Base-by-base conservation (phyloP, 2,797 vertebrate genomes). In the Trachops cirrhosus region DNA sequence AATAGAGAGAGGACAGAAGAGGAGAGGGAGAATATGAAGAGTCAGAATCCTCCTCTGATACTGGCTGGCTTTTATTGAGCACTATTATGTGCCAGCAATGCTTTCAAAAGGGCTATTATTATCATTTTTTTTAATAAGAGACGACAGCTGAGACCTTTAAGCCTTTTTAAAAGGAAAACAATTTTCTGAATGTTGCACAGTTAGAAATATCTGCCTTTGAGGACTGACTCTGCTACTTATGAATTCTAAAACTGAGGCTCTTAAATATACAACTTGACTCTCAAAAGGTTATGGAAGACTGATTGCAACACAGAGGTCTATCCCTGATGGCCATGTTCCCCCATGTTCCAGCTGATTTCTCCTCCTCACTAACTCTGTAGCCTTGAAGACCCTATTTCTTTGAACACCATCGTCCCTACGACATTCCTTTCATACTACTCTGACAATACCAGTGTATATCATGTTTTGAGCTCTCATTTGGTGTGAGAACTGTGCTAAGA, bases 211-310 rank as follows among this genome's bases (percentile, higher is more conserved):
- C n/a, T 87, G 50, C 70, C 46, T 85, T 71, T 93, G 70, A 89
- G 52, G 37, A 89, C 37, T 88, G 24, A 83, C 32, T 78, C 5
- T 80, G 14, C 15, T n/a, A 4, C 52, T 94, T 84, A 89, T 37
- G 84, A 80, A 89, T 93, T 96, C 39, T 84, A 77, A 92, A 88
- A 82, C 9, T 48, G 71, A 77, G 19, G 29, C 19, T 95, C 34
- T 85, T 77, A 85, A 80, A 52, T n/a, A 73, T 32, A 26, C n/a
- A 44, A 39, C 46, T 37, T 62, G 44, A 77, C 26, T 83, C 39
- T 91, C 50, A 37, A 29, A 96, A 78, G 57, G 6, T 68, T 52
- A 24, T 16, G 15, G 18, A 78, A 78, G 71, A 86, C 39, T 22
- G 48, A 64, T 34, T 77, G 4, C 52, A 16, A 77, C 34, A 48